phyloP scores from a whole-genome alignment of 2,888 invertebrate species.

The Drosophila recens region DNA sequence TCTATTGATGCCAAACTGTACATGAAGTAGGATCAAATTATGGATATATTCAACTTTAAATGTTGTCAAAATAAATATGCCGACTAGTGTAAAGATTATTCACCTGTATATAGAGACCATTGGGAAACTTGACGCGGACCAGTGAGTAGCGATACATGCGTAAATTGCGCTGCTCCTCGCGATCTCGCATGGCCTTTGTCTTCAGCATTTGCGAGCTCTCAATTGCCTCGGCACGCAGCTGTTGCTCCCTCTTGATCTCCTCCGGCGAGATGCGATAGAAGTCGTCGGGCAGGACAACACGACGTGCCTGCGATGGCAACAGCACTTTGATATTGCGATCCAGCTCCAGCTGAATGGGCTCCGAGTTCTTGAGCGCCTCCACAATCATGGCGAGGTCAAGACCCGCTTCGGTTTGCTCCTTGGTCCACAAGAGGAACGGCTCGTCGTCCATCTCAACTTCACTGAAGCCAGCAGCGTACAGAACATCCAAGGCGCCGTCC shows the following conservation, averaged over 20 bases:
- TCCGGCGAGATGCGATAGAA: slow-evolving; percentile 93
- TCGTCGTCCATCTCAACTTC: slow-evolving; percentile 88
- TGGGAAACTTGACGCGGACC: slow-evolving; percentile 95
- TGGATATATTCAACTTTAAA: no score
- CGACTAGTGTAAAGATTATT: no score
- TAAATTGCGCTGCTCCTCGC: slow-evolving; percentile 92
- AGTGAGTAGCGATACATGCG: slow-evolving; percentile 94
- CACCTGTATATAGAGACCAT: slow-evolving; percentile 93
- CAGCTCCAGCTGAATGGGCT: slow-evolving; percentile 92
- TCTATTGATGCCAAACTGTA: no score
- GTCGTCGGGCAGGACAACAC: slow-evolving; percentile 91
- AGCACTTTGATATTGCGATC: slow-evolving; percentile 95
- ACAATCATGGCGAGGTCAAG: slow-evolving; percentile 87
- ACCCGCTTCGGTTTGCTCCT: slow-evolving; percentile 86
- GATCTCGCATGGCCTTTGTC: slow-evolving; percentile 98
- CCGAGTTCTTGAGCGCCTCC: slow-evolving; percentile 92
- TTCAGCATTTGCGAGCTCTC: slow-evolving; percentile 93
- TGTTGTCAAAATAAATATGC: no score
- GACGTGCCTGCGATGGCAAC: slow-evolving; percentile 90
- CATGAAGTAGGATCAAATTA: no score
- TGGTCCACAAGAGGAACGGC: slow-evolving; percentile 89
- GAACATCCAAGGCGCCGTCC: slow-evolving; percentile 92
- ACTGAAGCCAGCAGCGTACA: slow-evolving; percentile 93
- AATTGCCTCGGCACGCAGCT: slow-evolving; percentile 90
- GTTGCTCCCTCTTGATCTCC: slow-evolving; percentile 94